Evolutionary conservation across 1,140 invertebrate species (phyloP).

Genomic region (Battus philenor): DNA sequence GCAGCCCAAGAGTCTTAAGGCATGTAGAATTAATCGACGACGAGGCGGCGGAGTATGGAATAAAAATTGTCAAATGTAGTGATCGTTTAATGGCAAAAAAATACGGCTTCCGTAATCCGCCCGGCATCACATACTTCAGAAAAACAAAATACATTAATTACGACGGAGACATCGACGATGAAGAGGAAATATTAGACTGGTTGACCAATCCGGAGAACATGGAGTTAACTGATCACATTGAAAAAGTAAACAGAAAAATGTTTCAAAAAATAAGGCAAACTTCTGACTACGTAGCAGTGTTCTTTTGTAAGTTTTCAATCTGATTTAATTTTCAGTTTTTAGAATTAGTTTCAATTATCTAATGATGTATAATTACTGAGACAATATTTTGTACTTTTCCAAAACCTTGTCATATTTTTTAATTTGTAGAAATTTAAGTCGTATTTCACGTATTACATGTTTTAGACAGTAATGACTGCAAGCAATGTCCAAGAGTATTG

Average conservation of each 20-base stretch:
- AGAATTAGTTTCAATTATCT: too few species aligned
- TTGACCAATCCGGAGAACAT: constrained; percentile 95
- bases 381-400: too few species aligned
- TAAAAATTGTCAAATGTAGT: constrained; percentile 93
- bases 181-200: constrained; percentile 96
- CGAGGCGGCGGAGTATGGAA: constrained; percentile 93
- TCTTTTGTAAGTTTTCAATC: constrained; percentile 89
- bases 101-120: constrained; percentile 92
- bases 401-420: constrained; percentile 17
- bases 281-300: constrained; percentile 94
- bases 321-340: too few species aligned
- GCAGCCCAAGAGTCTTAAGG: constrained; percentile 85
- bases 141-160: constrained; percentile 94
- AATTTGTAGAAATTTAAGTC: constrained; percentile 48
- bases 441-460: constrained; percentile 73
- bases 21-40: constrained; percentile 94
- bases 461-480: constrained; percentile 94
- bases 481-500: constrained; percentile 92
- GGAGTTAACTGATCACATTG: constrained; percentile 95
- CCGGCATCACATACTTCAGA: constrained; percentile 93
- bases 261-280: constrained; percentile 93
- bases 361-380: too few species aligned
- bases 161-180: constrained; percentile 94
- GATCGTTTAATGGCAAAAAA: constrained; percentile 96
- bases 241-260: constrained; percentile 95